Conservation (phyloP, 2,888 invertebrate genomes). For the Gortyna flavago region DNA sequence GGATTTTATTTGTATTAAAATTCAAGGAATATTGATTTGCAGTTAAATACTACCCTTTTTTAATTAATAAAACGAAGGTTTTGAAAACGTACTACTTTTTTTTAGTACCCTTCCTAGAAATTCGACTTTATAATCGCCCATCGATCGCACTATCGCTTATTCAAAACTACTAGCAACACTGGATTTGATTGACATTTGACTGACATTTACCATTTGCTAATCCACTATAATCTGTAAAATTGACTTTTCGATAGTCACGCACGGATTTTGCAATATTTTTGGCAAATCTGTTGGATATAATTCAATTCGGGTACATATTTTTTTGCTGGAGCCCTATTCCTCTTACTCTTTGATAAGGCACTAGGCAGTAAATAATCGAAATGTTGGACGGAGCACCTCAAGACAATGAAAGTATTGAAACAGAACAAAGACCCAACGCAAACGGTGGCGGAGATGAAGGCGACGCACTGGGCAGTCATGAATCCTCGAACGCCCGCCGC, state of each 20-base stretch:
- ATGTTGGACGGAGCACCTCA: slow-evolving; percentile 81
- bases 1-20: too few species aligned
- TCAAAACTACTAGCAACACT: too few species aligned
- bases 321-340: neutral
- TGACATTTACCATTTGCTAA: neutral
- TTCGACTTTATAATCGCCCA: too few species aligned
- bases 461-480: slow-evolving; percentile 86
- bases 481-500: slow-evolving; percentile 80
- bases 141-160: too few species aligned
- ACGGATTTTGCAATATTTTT: slow-evolving; percentile 13
- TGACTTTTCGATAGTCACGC: slow-evolving; percentile 20
- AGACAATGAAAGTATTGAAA: slow-evolving; percentile 78
- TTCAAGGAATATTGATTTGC: too few species aligned
- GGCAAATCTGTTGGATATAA: neutral
- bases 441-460: slow-evolving; percentile 87
- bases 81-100: too few species aligned
- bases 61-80: too few species aligned
- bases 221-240: neutral
- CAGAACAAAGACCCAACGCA: slow-evolving; percentile 87
- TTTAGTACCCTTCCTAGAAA: too few species aligned
- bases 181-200: neutral
- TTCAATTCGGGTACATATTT: neutral
- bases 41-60: too few species aligned
- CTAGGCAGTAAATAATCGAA: slow-evolving; percentile 34
- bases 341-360: neutral